Evolutionary conservation across 2,797 vertebrate genomes (phyloP), one percentile per base, ranked within the genome.

Genomic region (Bradypodion pumilum): DNA sequence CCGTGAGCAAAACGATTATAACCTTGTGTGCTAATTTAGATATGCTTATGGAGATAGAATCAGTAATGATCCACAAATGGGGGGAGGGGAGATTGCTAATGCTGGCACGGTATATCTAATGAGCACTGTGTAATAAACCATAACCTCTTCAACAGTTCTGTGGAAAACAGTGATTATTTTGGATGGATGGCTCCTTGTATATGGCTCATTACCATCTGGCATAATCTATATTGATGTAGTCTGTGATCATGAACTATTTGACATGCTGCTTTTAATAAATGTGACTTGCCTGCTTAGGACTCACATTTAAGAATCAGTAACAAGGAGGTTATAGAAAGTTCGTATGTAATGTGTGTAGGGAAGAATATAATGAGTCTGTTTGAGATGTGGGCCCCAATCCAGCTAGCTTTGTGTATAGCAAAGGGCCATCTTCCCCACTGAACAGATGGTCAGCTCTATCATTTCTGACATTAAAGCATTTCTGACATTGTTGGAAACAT

Each of bases 191-290:
- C 94, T 96, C 95, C 96, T 96, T 95, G 94, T 95, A 94, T 95
- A 96, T 82, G 96, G 96, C 97, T 98, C 98, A 98, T 99, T 98
- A 98, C 97, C 95, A 96, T 96, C 97, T 97, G 97, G 95, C 95
- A 95, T 97, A 97, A 97, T 97, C 96, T 96, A 90, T 96, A 99
- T 98, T 98, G 98, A 99, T 99, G 97, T 96, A 98, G 97, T 97
- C 94, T 95, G 95, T 97, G 97, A 97, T 96, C 96, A 96, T 98
- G 97, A 98, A 97, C 97, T 97, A 96, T 96, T 97, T 98, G 98
- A 98, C 97, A 97, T 96, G 95, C 97, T 97, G 97, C 97, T 97
- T 98, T 98, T 98, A 97, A 98, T 97, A 98, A 98, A 98, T 97
- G 97, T 95, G 97, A 96, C 95, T 96, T 97, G 96, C 97, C 97